A percentile compares a stretch with the other conserved stretches of the same genome.
These are phyloP conservation scores for Pedetes capensis DNA, from an alignment of 2,113 vertebrate species.

Conservation along the genomic window DNA sequence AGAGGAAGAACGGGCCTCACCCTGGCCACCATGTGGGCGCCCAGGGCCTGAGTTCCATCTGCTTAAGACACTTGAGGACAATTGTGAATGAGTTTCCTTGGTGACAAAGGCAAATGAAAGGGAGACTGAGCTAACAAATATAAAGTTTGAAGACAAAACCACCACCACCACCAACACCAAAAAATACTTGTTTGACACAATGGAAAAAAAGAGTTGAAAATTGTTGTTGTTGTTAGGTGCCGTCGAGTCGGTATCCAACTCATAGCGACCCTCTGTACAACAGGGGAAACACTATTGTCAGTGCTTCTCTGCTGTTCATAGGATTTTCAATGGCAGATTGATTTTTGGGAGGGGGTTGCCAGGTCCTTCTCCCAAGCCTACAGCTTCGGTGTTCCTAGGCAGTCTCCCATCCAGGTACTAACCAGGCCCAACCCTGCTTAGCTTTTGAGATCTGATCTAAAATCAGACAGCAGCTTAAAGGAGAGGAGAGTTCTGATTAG, in stretches of 20 bases:
- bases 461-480: not conserved
- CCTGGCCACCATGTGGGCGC: no score
- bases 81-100: not conserved
- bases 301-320: no score
- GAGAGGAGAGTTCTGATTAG: not conserved
- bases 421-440: no score
- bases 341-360: no score
- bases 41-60: rapidly evolving
- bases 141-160: not conserved
- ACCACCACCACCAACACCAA: not conserved
- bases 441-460: not conserved
- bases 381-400: no score
- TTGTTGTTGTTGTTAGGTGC: no score
- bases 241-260: no score
- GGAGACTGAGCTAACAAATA: not conserved
- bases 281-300: no score
- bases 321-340: no score
- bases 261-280: no score
- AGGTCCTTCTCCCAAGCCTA: no score
- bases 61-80: not conserved
- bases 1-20: not conserved
- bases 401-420: no score
- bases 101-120: not conserved
- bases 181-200: not conserved
- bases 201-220: not conserved